Evolutionary conservation across 2,113 vertebrate species (phyloP).

Genomic region (Charina bottae): DNA sequence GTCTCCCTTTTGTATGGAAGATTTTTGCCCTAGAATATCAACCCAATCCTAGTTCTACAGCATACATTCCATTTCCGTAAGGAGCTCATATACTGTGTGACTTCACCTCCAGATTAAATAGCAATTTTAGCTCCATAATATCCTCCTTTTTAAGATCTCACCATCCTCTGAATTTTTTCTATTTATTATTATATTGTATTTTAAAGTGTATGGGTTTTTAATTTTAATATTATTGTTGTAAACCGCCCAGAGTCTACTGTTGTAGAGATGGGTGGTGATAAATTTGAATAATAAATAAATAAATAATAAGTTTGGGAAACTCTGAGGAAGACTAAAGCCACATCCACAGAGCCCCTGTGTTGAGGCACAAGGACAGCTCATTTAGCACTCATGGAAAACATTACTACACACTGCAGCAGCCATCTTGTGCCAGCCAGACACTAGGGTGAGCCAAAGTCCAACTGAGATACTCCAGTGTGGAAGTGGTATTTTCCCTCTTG

Average conservation of each 20-base stretch:
- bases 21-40: not conserved
- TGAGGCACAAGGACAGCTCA: not conserved
- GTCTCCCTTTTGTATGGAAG: not conserved
- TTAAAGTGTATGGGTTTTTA: too few relatives aligned
- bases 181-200: too few relatives aligned
- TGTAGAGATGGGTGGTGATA: too few relatives aligned
- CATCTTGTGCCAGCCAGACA: not conserved
- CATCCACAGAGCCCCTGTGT: not conserved
- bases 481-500: not conserved
- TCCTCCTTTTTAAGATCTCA: too few relatives aligned
- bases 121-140: too few relatives aligned
- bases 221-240: too few relatives aligned
- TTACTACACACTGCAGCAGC: not conserved
- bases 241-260: too few relatives aligned
- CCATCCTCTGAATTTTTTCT: too few relatives aligned
- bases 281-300: too few relatives aligned
- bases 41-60: not conserved
- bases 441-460: not conserved
- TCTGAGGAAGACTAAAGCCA: not conserved
- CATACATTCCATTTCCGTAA: not conserved
- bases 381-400: not conserved
- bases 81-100: too few relatives aligned
- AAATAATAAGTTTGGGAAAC: too few relatives aligned
- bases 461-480: not conserved
- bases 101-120: not conserved